phyloP scores from a whole-genome alignment of 1,140 invertebrate genomes.

The Apolygus lucorum region DNA sequence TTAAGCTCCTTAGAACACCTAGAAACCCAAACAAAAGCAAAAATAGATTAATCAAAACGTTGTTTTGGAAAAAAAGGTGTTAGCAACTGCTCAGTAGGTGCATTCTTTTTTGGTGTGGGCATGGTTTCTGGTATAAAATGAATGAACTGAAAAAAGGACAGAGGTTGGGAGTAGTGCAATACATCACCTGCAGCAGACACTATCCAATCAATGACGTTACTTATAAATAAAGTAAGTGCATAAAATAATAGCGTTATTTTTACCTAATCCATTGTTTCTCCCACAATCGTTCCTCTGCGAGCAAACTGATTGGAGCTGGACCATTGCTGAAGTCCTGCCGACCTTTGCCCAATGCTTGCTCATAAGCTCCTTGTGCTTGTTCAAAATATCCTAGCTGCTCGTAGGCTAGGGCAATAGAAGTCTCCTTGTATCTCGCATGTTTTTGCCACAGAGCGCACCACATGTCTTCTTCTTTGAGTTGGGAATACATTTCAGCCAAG shows the following conservation, averaged over 20 bases:
- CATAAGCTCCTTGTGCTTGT: constrained; percentile 80
- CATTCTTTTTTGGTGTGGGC: no score
- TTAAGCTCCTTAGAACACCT: constrained; percentile 92
- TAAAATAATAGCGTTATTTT: no score
- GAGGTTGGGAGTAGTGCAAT: no score
- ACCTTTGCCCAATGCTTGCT: constrained; percentile 79
- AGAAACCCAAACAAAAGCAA: neutral
- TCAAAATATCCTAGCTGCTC: constrained; percentile 96
- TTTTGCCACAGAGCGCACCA: constrained; percentile 93
- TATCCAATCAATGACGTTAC: no score
- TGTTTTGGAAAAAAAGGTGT: no score
- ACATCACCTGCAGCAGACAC: no score
- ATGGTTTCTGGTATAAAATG: no score
- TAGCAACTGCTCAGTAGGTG: no score
- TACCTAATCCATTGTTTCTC: constrained; percentile 81
- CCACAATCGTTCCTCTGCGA: constrained; percentile 75
- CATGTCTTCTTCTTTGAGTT: constrained; percentile 89
- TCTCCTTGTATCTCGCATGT: constrained; percentile 81
- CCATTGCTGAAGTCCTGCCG: constrained; percentile 71
- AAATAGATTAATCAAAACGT: no score
- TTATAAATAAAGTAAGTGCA: no score
- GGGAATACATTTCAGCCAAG: constrained; percentile 79
- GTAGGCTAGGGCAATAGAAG: constrained; percentile 79
- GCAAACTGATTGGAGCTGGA: constrained; percentile 61
- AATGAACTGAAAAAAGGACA: no score